phyloP scores from a whole-genome alignment of 2,113 vertebrate genomes.

The Odocoileus hemionus region DNA sequence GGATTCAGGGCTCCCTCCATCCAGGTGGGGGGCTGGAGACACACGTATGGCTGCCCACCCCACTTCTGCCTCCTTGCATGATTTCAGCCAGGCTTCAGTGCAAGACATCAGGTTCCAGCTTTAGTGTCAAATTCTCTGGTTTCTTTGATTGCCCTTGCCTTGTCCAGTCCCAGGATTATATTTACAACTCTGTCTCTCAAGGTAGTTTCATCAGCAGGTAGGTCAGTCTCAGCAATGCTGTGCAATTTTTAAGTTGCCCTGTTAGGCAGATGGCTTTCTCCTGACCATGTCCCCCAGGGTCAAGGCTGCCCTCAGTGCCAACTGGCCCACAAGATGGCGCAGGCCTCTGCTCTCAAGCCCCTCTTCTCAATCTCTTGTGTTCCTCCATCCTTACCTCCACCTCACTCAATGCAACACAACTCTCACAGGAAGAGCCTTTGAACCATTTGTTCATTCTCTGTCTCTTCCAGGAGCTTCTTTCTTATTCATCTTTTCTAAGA shows the following conservation, averaged over 20 bases:
- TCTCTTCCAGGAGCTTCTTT: not conserved
- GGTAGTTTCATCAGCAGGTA: not conserved
- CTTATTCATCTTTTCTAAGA: not conserved
- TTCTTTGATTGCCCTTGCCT: not conserved
- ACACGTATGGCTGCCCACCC: rapidly evolving
- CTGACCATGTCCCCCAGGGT: not conserved
- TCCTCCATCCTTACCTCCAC: not conserved
- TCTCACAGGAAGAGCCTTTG: not conserved
- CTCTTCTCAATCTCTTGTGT: not conserved
- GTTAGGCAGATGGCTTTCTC: not conserved
- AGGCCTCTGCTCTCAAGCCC: not conserved
- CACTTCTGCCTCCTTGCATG: not conserved
- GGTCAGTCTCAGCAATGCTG: not conserved
- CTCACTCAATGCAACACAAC: not conserved
- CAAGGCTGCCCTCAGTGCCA: not conserved
- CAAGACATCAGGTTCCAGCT: not conserved
- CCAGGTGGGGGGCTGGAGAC: not conserved
- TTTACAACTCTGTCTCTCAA: not conserved
- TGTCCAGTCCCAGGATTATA: not conserved
- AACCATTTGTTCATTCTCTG: not conserved
- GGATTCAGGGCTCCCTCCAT: not conserved
- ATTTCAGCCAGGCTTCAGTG: not conserved
- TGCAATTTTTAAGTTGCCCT: not conserved
- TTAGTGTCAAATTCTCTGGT: not conserved
- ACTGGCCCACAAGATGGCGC: not conserved